Percentiles rank a stretch among this genome's conserved stretches.
These are phyloP conservation scores for Tanaodytes sp. DNA, from an alignment of 2,888 invertebrate genomes.

Conservation along the genomic window DNA sequence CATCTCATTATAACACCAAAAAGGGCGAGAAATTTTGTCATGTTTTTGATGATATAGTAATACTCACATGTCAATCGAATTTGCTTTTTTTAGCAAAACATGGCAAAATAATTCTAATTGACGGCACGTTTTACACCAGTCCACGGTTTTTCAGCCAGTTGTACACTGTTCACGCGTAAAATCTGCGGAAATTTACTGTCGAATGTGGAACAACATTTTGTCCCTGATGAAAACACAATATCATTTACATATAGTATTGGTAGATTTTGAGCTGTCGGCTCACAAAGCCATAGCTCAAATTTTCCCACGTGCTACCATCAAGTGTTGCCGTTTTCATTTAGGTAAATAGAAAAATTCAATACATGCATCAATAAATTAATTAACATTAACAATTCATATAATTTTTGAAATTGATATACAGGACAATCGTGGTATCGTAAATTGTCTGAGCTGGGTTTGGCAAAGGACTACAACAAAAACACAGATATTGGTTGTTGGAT, in stretches of 20 bases:
- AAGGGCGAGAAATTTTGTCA: conserved; percentile 5
- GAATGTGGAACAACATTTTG: conserved; percentile 11
- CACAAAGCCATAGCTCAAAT: neutral
- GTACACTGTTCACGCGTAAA: conserved; percentile 3
- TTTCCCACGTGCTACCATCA: conserved; percentile 3
- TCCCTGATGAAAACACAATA: conserved; percentile 3
- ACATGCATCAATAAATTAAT: too few relatives aligned
- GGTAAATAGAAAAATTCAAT: too few relatives aligned
- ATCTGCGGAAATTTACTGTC: neutral
- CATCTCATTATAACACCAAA: neutral
- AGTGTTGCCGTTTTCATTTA: neutral
- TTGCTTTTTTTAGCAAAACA: neutral
- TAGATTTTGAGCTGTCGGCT: conserved; percentile 11
- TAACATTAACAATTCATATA: neutral
- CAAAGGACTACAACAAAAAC: conserved; percentile 1
- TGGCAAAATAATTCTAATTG: conserved; percentile 8
- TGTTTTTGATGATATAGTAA: conserved; percentile 5
- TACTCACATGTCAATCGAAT: neutral
- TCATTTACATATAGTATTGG: conserved; percentile 2
- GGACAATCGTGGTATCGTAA: conserved; percentile 16
- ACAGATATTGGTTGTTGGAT: conserved; percentile 9
- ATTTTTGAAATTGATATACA: neutral
- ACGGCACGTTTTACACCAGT: conserved; percentile 13
- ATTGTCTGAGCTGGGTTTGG: neutral
- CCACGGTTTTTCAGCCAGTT: neutral